phyloP scores from a whole-genome alignment of 2,888 invertebrate species.

The Malacosoma neustria region DNA sequence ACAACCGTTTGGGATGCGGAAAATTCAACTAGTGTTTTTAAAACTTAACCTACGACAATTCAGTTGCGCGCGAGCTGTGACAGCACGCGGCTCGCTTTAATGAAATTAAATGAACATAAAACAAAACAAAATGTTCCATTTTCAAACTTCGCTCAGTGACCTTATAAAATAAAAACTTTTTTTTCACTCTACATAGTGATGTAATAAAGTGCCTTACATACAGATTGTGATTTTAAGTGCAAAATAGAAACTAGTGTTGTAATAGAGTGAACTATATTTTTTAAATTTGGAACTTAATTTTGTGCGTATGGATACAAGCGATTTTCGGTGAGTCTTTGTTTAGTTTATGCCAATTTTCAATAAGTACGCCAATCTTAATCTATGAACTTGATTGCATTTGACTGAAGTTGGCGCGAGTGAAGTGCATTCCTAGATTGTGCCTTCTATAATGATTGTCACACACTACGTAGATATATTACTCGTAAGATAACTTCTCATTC shows the following conservation, averaged over 20 bases:
- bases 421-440: slow-evolving; percentile 56
- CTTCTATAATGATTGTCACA: slow-evolving; percentile 46
- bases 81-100: slow-evolving; percentile 52
- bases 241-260: slow-evolving; percentile 46
- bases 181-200: slow-evolving; percentile 67
- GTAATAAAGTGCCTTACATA: slow-evolving; percentile 52
- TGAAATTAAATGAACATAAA: slow-evolving; percentile 44
- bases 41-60: slow-evolving; percentile 71
- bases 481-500: no score
- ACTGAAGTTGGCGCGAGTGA: slow-evolving; percentile 43
- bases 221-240: slow-evolving; percentile 65
- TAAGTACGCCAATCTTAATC: slow-evolving; percentile 64
- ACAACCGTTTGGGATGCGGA: slow-evolving; percentile 42
- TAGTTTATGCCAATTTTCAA: slow-evolving; percentile 19
- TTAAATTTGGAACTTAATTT: slow-evolving; percentile 20
- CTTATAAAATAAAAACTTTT: slow-evolving; percentile 50
- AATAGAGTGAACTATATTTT: slow-evolving; percentile 44
- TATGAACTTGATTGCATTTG: slow-evolving; percentile 67
- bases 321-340: no score
- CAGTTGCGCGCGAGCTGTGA: slow-evolving; percentile 69
- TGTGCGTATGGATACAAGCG: no score
- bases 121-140: slow-evolving; percentile 45
- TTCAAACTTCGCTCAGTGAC: slow-evolving; percentile 49
- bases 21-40: slow-evolving; percentile 66
- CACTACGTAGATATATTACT: no score